Evolutionary conservation across 2,113 vertebrate species (phyloP).

Genomic region (Phainopepla nitens): DNA sequence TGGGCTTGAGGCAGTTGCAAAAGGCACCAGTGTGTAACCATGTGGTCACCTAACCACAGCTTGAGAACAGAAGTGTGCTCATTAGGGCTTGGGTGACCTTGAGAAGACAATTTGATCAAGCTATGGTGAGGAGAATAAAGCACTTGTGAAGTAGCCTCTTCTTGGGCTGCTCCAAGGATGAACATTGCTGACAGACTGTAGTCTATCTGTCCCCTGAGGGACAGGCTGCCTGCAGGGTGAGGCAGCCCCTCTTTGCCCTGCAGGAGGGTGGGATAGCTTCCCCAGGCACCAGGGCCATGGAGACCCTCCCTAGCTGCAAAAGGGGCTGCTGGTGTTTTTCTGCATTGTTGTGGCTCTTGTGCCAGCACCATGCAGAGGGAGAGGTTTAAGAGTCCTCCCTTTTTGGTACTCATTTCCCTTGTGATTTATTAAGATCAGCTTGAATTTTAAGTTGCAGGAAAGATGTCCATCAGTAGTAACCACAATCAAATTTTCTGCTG

Average conservation of each 20-base stretch:
- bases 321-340: background rate
- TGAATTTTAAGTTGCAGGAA: background rate
- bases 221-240: background rate
- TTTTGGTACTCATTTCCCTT: background rate
- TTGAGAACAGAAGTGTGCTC: background rate
- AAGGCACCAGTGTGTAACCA: background rate
- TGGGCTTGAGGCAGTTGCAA: background rate
- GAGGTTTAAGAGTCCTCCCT: background rate
- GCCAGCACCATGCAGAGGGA: background rate
- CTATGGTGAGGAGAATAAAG: background rate
- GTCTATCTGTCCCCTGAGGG: background rate
- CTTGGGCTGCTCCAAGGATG: background rate
- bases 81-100: background rate
- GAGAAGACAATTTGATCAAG: background rate
- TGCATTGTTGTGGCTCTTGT: background rate
- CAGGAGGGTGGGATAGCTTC: background rate
- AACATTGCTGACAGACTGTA: background rate
- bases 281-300: too few species aligned
- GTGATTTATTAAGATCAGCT: background rate
- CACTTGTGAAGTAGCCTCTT: background rate
- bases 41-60: background rate
- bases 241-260: background rate
- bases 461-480: background rate
- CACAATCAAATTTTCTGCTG: background rate
- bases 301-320: background rate